Percentiles rank a stretch among this genome's conserved stretches.
These are phyloP conservation scores for Sminthurinus signatus DNA, from an alignment of 1,140 invertebrate genomes.

Conservation along the genomic window DNA sequence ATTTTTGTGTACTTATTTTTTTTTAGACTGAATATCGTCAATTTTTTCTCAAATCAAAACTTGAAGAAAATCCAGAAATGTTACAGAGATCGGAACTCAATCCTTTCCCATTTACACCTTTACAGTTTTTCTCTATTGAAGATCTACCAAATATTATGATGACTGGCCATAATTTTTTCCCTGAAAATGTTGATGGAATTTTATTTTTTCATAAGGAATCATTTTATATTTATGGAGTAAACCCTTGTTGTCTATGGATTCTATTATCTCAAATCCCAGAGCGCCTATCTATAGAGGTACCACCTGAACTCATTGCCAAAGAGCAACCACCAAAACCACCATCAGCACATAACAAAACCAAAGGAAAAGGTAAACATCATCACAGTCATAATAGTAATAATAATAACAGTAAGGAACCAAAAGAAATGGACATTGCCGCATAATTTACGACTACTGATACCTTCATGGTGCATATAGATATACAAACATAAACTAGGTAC, in stretches of 20 bases:
- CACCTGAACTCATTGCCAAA: conserved; percentile 18
- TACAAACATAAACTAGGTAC: too few relatives aligned
- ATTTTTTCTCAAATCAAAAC: conserved; percentile 64
- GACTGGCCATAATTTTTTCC: conserved; percentile 32
- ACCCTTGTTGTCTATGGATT: conserved; percentile 56
- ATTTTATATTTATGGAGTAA: conserved; percentile 61
- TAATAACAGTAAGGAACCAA: too few relatives aligned
- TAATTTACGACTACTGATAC: too few relatives aligned
- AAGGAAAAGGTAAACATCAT: conserved; percentile 5
- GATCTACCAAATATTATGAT: conserved; percentile 38
- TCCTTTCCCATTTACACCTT: conserved; percentile 49
- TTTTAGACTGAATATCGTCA: conserved; percentile 66
- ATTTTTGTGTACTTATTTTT: conserved; percentile 37
- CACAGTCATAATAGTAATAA: too few relatives aligned
- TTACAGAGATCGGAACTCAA: conserved; percentile 46
- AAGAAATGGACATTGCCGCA: too few relatives aligned
- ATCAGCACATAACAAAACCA: background rate
- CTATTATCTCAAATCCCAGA: conserved; percentile 17
- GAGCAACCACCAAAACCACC: background rate
- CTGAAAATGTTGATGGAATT: conserved; percentile 59
- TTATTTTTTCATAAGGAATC: conserved; percentile 74
- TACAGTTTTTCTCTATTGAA: conserved; percentile 49
- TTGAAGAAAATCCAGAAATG: conserved; percentile 54
- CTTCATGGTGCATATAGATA: too few relatives aligned
- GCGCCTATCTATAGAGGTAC: conserved; percentile 9